phyloP scores from a whole-genome alignment of 2,888 invertebrate species.

The Drosophila atripex region DNA sequence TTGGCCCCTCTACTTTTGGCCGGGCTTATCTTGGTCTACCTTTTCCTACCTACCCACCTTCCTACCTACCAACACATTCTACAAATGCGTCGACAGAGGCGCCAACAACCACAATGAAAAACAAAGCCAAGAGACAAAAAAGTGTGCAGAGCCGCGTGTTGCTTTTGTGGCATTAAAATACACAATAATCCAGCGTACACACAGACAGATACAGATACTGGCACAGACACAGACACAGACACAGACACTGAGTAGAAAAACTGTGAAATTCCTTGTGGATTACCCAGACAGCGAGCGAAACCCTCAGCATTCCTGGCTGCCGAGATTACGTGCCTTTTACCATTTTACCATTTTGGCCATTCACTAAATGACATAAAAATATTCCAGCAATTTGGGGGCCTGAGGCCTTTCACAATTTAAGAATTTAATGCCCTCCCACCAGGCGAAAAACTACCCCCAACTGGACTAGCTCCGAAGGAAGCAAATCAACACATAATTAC shows the following conservation, averaged over 20 bases:
- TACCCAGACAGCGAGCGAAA: conserved; percentile 61
- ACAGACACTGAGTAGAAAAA: conserved; percentile 39
- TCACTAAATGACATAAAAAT: conserved; percentile 64
- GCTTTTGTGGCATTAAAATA: conserved; percentile 69
- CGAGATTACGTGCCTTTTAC: conserved; percentile 70
- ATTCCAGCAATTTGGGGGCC: conserved; percentile 54
- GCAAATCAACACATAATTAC: conserved; percentile 77
- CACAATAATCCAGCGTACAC: conserved; percentile 65
- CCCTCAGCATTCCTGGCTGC: conserved; percentile 44
- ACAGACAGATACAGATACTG: conserved; percentile 22
- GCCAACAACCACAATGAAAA: conserved; percentile 26
- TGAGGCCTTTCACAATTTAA: conserved; percentile 58
- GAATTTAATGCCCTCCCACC: conserved; percentile 68
- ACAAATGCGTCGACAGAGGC: conserved; percentile 70
- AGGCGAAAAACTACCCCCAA: conserved; percentile 13
- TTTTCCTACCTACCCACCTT: conserved; percentile 30
- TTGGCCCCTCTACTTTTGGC: conserved; percentile 44
- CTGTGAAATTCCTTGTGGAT: conserved; percentile 78
- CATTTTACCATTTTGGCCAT: conserved; percentile 59
- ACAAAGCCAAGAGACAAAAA: conserved; percentile 14
- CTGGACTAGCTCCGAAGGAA: conserved; percentile 4
- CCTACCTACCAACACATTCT: conserved; percentile 30
- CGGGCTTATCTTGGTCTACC: conserved; percentile 71
- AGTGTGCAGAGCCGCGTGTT: conserved; percentile 52
- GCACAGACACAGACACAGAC: conserved; percentile 3